Percentiles rank a stretch among this genome's conserved stretches.
Conservation (phyloP, 1,140 invertebrate genomes). For the Hypothenemus hampei region DNA sequence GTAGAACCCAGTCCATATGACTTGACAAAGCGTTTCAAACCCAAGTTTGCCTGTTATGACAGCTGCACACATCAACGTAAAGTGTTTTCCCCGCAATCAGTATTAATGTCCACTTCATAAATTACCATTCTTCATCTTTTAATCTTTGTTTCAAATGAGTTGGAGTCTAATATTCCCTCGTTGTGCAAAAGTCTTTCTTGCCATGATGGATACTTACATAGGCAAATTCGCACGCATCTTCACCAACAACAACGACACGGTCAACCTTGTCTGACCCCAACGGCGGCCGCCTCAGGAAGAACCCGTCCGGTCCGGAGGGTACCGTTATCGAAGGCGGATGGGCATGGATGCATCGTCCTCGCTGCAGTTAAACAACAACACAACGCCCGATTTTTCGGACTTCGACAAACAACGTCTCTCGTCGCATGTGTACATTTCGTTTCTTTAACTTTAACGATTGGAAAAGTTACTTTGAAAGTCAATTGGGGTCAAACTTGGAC, state of each 20-base stretch:
- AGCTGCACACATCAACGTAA: background rate
- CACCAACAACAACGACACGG: background rate
- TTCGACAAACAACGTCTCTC: too few species aligned
- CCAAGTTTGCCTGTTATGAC: background rate
- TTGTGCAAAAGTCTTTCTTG: background rate
- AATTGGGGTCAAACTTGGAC: too few species aligned
- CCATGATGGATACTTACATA: background rate
- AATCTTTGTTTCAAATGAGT: background rate
- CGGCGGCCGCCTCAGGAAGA: slow-evolving; percentile 6
- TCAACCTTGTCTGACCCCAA: slow-evolving; percentile 16
- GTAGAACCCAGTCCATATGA: too few species aligned
- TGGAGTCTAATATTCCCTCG: background rate
- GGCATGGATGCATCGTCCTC: slow-evolving; percentile 4
- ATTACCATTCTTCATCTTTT: background rate
- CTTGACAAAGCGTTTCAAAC: too few species aligned
- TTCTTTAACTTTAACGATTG: too few species aligned
- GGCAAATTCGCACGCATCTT: slow-evolving; percentile 9
- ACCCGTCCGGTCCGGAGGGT: slow-evolving; percentile 1
- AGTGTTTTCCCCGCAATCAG: background rate
- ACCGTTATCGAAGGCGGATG: slow-evolving; percentile 14
- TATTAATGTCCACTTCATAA: background rate
- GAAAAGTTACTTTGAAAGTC: too few species aligned
- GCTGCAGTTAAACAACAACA: too few species aligned
- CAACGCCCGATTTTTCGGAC: slow-evolving; percentile 11
- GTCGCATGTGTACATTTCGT: too few species aligned